phyloP scores from a whole-genome alignment of 2,888 invertebrate species.

The Acleris holmiana region DNA sequence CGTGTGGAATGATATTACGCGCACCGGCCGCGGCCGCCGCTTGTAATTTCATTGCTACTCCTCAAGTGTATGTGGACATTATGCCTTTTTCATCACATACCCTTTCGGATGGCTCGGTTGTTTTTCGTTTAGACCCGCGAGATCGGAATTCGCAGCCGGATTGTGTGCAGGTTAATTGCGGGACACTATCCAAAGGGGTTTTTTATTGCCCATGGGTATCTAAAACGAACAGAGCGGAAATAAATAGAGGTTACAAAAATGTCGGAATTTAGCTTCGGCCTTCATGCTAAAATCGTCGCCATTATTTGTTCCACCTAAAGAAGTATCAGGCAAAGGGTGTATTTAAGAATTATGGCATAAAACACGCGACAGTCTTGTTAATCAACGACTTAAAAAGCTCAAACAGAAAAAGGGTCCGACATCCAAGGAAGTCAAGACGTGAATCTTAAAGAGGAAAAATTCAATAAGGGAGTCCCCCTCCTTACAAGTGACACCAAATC shows the following conservation, averaged over 20 bases:
- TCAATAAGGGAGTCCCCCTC: conserved; percentile 43
- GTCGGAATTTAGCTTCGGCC: too few relatives aligned
- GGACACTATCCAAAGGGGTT: conserved; percentile 68
- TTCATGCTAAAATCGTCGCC: too few relatives aligned
- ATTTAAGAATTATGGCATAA: too few relatives aligned
- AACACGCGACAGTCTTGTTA: background rate
- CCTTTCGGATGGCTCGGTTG: conserved; percentile 73
- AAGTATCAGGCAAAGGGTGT: too few relatives aligned
- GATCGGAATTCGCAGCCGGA: conserved; percentile 78
- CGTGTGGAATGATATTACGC: conserved; percentile 82
- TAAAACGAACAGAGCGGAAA: background rate
- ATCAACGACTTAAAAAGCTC: conserved; percentile 19
- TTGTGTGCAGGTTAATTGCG: conserved; percentile 80
- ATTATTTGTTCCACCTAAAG: too few relatives aligned
- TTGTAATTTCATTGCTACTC: conserved; percentile 78
- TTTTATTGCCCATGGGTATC: conserved; percentile 53
- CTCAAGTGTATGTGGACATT: conserved; percentile 83
- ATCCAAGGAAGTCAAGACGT: conserved; percentile 54
- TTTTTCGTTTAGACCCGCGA: conserved; percentile 71
- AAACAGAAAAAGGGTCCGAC: conserved; percentile 45
- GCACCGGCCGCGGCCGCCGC: conserved; percentile 69
- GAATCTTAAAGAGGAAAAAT: conserved; percentile 36
- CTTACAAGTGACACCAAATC: conserved; percentile 65
- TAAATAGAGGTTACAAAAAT: too few relatives aligned
- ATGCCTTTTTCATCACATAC: conserved; percentile 83